Conservation (phyloP, 1,140 invertebrate genomes). For the Lordiphosa mommai region DNA sequence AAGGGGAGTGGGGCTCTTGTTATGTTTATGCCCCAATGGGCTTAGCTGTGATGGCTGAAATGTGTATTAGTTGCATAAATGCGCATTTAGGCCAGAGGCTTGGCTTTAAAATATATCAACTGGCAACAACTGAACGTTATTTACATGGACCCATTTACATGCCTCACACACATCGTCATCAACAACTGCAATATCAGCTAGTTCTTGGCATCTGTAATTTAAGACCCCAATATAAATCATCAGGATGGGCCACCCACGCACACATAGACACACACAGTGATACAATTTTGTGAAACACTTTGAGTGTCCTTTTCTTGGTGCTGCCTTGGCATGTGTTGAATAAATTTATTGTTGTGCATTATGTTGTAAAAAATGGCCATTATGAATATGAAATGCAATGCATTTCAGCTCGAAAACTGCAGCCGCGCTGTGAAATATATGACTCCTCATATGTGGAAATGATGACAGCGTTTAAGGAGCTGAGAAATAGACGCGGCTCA, state of each 20-base stretch:
- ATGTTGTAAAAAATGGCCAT: constrained; percentile 67
- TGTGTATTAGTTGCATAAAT: constrained; percentile 49
- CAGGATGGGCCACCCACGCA: constrained; percentile 17
- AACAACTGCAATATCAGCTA: constrained; percentile 70
- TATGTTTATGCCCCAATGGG: constrained; percentile 38
- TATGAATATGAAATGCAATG: constrained; percentile 70
- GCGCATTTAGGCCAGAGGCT: constrained; percentile 23
- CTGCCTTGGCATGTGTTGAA: constrained; percentile 63
- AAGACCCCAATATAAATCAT: constrained; percentile 62
- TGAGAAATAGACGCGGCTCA: constrained; percentile 18
- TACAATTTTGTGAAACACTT: constrained; percentile 48
- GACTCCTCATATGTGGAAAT: constrained; percentile 29
- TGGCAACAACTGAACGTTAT: constrained; percentile 32
- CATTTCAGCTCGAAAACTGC: constrained; percentile 48
- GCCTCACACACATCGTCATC: constrained; percentile 25
- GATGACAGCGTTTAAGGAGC: constrained; percentile 45
- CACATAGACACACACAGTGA: constrained; percentile 10
- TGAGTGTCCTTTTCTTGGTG: constrained; percentile 29
- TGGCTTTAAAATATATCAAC: constrained; percentile 52
- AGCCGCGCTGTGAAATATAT: constrained; percentile 19
- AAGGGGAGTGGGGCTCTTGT: background rate
- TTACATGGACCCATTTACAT: constrained; percentile 25
- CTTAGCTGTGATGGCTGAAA: constrained; percentile 31
- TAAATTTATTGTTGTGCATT: constrained; percentile 77
- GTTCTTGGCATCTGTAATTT: constrained; percentile 58